Conservation (phyloP, 2,113 vertebrate genomes). For the Cathartes aura region DNA sequence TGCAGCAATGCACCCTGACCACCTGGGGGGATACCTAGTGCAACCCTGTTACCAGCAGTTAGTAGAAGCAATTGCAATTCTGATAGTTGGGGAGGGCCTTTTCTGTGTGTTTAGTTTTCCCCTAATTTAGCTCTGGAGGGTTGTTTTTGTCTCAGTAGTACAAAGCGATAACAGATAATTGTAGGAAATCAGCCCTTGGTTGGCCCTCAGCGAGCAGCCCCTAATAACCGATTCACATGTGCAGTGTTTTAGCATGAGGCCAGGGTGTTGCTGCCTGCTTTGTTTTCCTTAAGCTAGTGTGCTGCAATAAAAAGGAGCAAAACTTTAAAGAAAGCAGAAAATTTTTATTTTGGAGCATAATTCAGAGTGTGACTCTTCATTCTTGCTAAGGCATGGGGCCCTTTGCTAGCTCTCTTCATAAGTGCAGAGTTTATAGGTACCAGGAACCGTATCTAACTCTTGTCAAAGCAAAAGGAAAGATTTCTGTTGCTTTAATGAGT, state of each 20-base stretch:
- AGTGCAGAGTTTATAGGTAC: background rate
- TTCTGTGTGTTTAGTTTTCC: background rate
- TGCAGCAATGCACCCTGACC: background rate
- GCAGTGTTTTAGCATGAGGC: background rate
- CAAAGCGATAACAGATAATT: background rate
- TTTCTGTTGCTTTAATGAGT: background rate
- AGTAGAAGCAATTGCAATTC: background rate
- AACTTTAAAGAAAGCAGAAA: background rate
- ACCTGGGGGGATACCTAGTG: accelerated
- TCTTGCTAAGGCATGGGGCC: background rate
- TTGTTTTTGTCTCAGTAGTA: background rate
- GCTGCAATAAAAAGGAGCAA: background rate
- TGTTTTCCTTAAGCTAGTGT: background rate
- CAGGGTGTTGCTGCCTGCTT: background rate
- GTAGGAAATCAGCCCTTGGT: background rate
- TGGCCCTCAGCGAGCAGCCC: background rate
- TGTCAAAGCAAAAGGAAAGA: background rate
- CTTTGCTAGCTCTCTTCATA: background rate
- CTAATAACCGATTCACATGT: background rate
- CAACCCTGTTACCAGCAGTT: background rate
- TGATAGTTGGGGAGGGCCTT: background rate
- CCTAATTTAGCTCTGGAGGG: background rate
- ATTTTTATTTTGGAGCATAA: background rate
- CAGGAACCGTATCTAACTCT: background rate
- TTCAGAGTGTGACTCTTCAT: background rate